Conservation (phyloP, 2,888 invertebrate genomes). For the Nemapogon koenigi region DNA sequence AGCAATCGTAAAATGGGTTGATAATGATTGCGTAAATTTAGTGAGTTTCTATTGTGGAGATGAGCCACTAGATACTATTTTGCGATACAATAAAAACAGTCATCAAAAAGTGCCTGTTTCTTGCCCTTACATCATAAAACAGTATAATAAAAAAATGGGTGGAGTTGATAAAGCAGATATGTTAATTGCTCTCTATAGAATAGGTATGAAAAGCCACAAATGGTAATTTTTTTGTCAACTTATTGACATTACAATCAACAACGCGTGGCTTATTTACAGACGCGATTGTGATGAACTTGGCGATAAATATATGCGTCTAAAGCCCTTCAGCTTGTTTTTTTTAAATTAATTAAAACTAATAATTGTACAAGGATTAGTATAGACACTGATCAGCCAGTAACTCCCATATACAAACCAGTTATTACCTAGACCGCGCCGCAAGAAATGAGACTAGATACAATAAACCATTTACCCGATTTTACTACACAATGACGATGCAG, state of each 20-base stretch:
- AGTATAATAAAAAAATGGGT: constrained; percentile 19
- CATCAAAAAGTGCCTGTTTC: constrained; percentile 4
- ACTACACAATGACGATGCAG: constrained; percentile 5
- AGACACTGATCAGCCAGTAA: background rate
- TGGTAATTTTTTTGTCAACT: constrained; percentile 20
- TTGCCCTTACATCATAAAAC: constrained; percentile 7
- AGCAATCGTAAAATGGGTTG: constrained; percentile 14
- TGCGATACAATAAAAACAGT: background rate
- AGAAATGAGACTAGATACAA: no score
- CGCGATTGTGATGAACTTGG: constrained; percentile 3
- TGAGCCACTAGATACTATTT: constrained; percentile 1
- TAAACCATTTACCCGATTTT: constrained; percentile 5
- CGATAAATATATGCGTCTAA: background rate
- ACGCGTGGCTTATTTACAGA: constrained; percentile 10
- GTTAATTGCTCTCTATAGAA: constrained; percentile 21
- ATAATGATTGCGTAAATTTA: constrained; percentile 14
- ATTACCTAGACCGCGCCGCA: no score
- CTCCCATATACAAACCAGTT: background rate
- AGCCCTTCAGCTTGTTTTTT: background rate
- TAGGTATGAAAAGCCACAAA: constrained; percentile 19
- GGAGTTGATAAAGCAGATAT: constrained; percentile 19
- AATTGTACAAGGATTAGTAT: background rate
- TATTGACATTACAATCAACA: constrained; percentile 18
- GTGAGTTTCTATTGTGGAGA: constrained; percentile 16
- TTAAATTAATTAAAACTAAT: background rate